A percentile compares a stretch with the other conserved stretches of the same genome.
Conservation (phyloP, 1,140 invertebrate genomes). For the Drosophila triauraria region DNA sequence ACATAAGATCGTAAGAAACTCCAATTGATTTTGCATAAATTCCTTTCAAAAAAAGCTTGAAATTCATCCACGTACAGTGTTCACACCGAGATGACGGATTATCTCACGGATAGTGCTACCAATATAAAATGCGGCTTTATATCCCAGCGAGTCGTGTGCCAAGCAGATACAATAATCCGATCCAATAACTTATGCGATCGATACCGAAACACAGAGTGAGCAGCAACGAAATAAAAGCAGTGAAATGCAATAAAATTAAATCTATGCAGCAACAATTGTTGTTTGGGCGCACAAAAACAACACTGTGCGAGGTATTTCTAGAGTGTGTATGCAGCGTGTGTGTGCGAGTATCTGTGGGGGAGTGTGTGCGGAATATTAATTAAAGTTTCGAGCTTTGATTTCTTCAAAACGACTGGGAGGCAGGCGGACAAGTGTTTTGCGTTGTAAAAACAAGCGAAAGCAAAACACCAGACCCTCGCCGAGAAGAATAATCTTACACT, state of each 20-base stretch:
- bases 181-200: conserved; percentile 30
- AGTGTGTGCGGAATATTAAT: conserved; percentile 77
- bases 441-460: conserved; percentile 78
- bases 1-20: conserved; percentile 36
- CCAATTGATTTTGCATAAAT: conserved; percentile 35
- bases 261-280: conserved; percentile 34
- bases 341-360: conserved; percentile 18
- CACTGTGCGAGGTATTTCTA: conserved; percentile 47
- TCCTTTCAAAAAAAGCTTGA: conserved; percentile 16
- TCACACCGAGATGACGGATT: conserved; percentile 32
- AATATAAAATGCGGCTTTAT: conserved; percentile 13
- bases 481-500: conserved; percentile 35
- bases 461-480: conserved; percentile 47
- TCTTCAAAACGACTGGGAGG: conserved; percentile 53
- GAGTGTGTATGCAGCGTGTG: conserved; percentile 17
- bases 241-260: conserved; percentile 43
- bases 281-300: conserved; percentile 28
- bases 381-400: conserved; percentile 78
- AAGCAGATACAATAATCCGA: conserved; percentile 9
- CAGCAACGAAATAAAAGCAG: conserved; percentile 27
- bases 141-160: conserved; percentile 23
- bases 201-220: conserved; percentile 21
- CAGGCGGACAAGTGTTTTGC: conserved; percentile 73
- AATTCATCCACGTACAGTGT: conserved; percentile 27
- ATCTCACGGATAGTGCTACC: conserved; percentile 18